These are phyloP conservation scores for Caenorhabditis sp. DNA, from an alignment of 2,888 invertebrate species.

Conservation along the genomic window DNA sequence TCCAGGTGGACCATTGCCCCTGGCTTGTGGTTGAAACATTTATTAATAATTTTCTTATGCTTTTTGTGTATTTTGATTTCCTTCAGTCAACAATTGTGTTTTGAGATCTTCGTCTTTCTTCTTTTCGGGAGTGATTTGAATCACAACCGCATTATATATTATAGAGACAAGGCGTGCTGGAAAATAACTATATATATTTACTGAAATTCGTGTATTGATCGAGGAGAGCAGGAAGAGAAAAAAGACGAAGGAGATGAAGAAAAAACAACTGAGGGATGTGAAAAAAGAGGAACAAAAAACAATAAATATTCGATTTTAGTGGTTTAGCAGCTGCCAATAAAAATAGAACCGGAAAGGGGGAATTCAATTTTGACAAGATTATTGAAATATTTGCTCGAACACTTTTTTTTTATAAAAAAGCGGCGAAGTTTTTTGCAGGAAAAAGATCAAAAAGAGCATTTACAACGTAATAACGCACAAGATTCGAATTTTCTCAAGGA, in stretches of 20 bases:
- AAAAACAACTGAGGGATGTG: slow-evolving; percentile 1
- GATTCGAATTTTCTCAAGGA: too few species aligned
- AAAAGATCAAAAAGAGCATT: too few species aligned
- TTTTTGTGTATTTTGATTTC: background rate
- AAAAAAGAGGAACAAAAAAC: background rate
- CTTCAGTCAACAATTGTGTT: background rate
- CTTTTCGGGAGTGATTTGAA: background rate
- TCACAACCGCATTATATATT: background rate
- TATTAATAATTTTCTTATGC: background rate
- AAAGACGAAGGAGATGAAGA: background rate
- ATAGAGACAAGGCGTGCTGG: background rate
- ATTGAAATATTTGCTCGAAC: too few species aligned
- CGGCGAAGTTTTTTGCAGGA: too few species aligned
- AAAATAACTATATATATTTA: background rate
- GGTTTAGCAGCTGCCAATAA: slow-evolving; percentile 1
- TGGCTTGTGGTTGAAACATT: slow-evolving; percentile 25
- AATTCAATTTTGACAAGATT: background rate
- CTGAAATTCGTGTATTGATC: background rate
- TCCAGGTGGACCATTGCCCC: slow-evolving; percentile 18
- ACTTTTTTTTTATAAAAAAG: too few species aligned
- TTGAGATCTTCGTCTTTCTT: background rate
- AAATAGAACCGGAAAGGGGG: background rate
- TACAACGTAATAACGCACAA: too few species aligned
- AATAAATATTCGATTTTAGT: slow-evolving; percentile 1
- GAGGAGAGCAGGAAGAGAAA: background rate